Evolutionary conservation across 2,113 vertebrate genomes (phyloP).

Genomic region (Nothobranchius kuhntae): DNA sequence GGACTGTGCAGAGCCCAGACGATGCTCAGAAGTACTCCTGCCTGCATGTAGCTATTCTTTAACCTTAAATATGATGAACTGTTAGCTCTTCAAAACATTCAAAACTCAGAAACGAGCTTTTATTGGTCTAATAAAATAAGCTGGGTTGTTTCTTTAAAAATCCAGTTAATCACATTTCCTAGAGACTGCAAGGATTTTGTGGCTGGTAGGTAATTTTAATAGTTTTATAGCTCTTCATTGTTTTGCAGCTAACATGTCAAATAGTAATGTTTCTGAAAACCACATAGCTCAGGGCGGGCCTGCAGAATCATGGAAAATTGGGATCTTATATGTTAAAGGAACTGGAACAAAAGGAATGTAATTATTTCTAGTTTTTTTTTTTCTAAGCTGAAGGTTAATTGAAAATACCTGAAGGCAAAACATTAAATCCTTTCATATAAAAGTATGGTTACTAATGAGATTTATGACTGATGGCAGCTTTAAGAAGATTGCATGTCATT

Average conservation of each 20-base stretch:
- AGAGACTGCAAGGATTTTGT: conserved; percentile 26
- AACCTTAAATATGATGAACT: conserved; percentile 3
- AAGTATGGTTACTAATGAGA: conserved; percentile 56
- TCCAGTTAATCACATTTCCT: conserved; percentile 32
- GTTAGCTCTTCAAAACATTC: conserved; percentile 20
- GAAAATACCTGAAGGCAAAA: conserved; percentile 58
- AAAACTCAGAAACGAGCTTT: conserved; percentile 25
- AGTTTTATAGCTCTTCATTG: conserved; percentile 32
- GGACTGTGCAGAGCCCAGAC: conserved; percentile 11
- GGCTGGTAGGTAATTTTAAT: conserved; percentile 25
- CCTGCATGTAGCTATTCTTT: neutral
- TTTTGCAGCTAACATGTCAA: conserved; percentile 39
- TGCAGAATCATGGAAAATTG: conserved; percentile 37
- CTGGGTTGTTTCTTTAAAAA: neutral
- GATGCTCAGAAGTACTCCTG: neutral
- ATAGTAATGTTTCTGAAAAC: conserved; percentile 46
- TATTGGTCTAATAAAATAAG: conserved; percentile 15
- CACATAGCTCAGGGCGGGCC: conserved; percentile 38
- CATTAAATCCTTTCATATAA: conserved; percentile 24
- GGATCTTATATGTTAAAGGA: conserved; percentile 52
- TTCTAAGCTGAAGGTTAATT: conserved; percentile 67
- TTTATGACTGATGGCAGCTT: conserved; percentile 43
- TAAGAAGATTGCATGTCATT: conserved; percentile 42
- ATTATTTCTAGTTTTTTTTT: conserved; percentile 59
- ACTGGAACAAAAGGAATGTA: conserved; percentile 50